Percentiles rank a stretch among this genome's conserved stretches.
These are phyloP conservation scores for Micropterix aruncella DNA, from an alignment of 2,888 invertebrate species.

Conservation along the genomic window DNA sequence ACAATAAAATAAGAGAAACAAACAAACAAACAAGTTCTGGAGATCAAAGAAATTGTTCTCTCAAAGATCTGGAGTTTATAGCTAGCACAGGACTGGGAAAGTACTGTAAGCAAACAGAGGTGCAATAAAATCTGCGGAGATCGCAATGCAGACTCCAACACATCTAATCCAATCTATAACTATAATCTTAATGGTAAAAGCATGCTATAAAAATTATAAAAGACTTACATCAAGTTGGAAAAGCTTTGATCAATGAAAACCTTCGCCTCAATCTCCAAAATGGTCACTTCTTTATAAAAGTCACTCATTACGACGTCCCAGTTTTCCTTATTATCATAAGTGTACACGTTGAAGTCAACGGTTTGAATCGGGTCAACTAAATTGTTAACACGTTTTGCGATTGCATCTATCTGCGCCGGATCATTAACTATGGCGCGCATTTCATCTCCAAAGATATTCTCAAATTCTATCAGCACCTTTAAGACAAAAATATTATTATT, in stretches of 20 bases:
- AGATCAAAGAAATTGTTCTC: no score
- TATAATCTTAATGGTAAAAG: no score
- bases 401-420: constrained; percentile 73
- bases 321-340: constrained; percentile 61
- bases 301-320: constrained; percentile 74
- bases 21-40: no score
- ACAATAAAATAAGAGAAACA: no score
- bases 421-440: constrained; percentile 78
- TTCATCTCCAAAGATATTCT: constrained; percentile 79
- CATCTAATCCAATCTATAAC: no score
- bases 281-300: constrained; percentile 60
- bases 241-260: constrained; percentile 79
- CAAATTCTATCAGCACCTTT: constrained; percentile 71
- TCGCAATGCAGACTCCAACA: no score
- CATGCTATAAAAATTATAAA: no score
- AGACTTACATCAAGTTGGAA: constrained; percentile 47
- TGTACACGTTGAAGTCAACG: constrained; percentile 75
- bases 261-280: constrained; percentile 69
- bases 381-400: constrained; percentile 65
- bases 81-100: no score
- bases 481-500: constrained; percentile 10
- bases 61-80: no score
- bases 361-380: constrained; percentile 61
- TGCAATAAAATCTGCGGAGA: no score
- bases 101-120: no score